Evolutionary conservation across 1,140 invertebrate species (phyloP).

Genomic region (Lycorma delicatula): DNA sequence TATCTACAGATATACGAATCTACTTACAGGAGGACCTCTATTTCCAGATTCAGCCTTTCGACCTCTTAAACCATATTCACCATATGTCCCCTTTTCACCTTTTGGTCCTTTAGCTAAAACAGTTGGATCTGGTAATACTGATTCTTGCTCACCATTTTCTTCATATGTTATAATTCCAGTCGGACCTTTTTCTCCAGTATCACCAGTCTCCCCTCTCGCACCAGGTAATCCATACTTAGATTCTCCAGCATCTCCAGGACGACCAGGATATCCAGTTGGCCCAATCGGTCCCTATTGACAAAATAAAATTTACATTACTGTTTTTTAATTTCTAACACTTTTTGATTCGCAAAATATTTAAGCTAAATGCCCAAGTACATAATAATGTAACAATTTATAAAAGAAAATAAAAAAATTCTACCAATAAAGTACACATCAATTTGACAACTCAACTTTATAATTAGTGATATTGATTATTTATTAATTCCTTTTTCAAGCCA

Average conservation of each 20-base stretch:
- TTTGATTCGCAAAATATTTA: not conserved
- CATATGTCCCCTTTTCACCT: slow-evolving; percentile 38
- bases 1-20: not conserved
- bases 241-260: slow-evolving; percentile 42
- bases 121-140: slow-evolving; percentile 30
- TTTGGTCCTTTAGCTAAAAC: slow-evolving; percentile 34
- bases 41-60: slow-evolving; percentile 47
- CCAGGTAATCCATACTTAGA: slow-evolving; percentile 39
- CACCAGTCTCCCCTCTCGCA: slow-evolving; percentile 39
- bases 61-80: slow-evolving; percentile 21
- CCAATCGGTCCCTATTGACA: slow-evolving; percentile 3
- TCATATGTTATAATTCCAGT: slow-evolving; percentile 38
- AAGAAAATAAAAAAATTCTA: no score
- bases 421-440: not conserved
- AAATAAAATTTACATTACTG: not conserved
- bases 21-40: slow-evolving; percentile 44
- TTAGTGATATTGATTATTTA: no score
- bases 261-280: slow-evolving; percentile 13
- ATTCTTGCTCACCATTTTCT: slow-evolving; percentile 39
- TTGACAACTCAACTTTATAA: no score
- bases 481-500: no score
- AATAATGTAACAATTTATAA: no score
- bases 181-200: slow-evolving; percentile 43
- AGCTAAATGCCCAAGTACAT: no score
- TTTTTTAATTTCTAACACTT: slow-evolving; percentile 13